These are phyloP conservation scores for Coptodon rendalli DNA, from an alignment of 2,113 vertebrate species.

Conservation along the genomic window DNA sequence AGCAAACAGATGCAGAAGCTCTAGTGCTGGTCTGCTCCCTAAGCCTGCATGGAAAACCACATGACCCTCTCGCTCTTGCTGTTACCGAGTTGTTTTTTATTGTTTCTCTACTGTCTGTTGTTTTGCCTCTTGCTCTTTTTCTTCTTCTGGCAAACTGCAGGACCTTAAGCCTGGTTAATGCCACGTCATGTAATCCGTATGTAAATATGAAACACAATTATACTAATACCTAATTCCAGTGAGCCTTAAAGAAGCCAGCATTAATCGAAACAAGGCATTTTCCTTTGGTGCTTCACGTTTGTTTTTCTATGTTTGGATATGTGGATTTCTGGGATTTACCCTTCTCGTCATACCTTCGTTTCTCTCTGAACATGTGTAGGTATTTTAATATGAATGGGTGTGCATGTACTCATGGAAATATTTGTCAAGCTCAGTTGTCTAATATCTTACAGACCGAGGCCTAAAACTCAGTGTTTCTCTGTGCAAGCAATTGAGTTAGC, in stretches of 20 bases:
- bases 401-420: conserved; percentile 42
- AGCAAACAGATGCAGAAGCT: conserved; percentile 37
- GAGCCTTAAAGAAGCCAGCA: neutral
- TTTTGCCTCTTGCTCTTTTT: neutral
- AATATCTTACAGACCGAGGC: conserved; percentile 22
- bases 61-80: neutral
- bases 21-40: neutral
- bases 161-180: conserved; percentile 21
- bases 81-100: neutral
- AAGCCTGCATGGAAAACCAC: conserved; percentile 11
- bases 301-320: neutral
- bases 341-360: neutral
- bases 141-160: neutral
- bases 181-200: conserved; percentile 18
- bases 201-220: conserved; percentile 32
- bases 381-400: conserved; percentile 3
- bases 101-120: neutral
- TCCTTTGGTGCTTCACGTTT: neutral
- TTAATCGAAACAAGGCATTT: neutral
- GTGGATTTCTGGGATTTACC: conserved; percentile 15
- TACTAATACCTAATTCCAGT: neutral
- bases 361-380: conserved; percentile 8
- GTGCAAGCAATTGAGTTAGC: neutral
- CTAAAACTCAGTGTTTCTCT: neutral
- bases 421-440: conserved; percentile 26